Evolutionary conservation across 2,888 invertebrate species (phyloP), one percentile per base, ranked within the genome.

Genomic region (Camponotus fellah): DNA sequence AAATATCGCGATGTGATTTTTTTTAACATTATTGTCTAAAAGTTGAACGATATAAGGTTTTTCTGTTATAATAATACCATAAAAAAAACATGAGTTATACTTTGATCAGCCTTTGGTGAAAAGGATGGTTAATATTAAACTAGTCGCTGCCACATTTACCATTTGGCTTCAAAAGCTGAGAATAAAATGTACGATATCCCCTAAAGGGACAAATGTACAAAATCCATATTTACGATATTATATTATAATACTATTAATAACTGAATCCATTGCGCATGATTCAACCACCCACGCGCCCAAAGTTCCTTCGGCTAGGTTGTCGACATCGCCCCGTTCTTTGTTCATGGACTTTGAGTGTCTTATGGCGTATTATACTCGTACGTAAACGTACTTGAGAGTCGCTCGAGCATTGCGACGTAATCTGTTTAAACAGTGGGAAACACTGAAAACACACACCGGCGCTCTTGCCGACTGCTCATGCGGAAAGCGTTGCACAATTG

Each of bases 341-440:
- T 68, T 49, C 69, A 10, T n/a, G 69, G 32, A 69, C 49, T 69
- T 53, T n/a, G 49, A 53, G 68, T 66, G 43, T 46, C 66, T 46
- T 32, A 49, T 49, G 26, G 69, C 53, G 34, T 69, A 32, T 69
- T 49, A 69, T 43, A 17, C 46, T 46, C n/a, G 32, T 37, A 34
- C 49, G n/a, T 53, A 68, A 68, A 68, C 68, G 68, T 32, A 46
- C 66, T 68, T 49, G 68, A 68, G 68, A 68, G 17, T 49, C 68
- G 69, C 69, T 49, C 69, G 69, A 53, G 69, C 49, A 69, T 53
- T 32, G 49, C 69, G 32, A 69, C 21, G 69, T 69, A 69, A 69
- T 69, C 69, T 69, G 69, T 49, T 69, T 69, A 69, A 69, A 69
- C 49, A 69, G 69, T 34, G 69, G 68, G 68, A 69, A 49, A 53